These are phyloP conservation scores for Mus spicilegus DNA, from an alignment of 2,113 vertebrate species.

Conservation along the genomic window DNA sequence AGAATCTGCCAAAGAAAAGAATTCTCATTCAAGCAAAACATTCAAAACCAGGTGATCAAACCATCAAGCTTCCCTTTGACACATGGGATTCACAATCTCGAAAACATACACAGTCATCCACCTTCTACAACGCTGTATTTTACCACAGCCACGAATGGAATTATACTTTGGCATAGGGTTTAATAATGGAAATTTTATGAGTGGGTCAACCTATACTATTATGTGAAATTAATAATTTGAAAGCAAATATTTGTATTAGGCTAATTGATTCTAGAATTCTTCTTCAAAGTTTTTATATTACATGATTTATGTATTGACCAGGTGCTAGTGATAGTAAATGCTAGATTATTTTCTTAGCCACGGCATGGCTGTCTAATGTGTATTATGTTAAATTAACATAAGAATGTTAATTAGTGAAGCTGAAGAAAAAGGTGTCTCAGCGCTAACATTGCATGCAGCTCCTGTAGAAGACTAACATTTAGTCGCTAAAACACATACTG, in stretches of 20 bases:
- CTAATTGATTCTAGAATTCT: not conserved
- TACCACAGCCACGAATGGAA: not conserved
- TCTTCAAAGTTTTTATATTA: not conserved
- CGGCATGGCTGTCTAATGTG: not conserved
- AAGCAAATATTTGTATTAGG: constrained; percentile 9
- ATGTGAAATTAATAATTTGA: constrained; percentile 48
- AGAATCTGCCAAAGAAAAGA: constrained; percentile 48
- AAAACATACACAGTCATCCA: not conserved
- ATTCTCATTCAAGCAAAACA: constrained; percentile 46
- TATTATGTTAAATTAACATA: not conserved
- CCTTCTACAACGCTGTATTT: constrained; percentile 36
- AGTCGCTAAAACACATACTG: not conserved
- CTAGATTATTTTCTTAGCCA: constrained; percentile 15
- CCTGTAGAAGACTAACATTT: not conserved
- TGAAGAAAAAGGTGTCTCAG: not conserved
- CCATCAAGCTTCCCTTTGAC: not conserved
- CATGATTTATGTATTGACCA: not conserved
- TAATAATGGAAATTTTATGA: constrained; percentile 48
- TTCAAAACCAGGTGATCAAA: constrained; percentile 2
- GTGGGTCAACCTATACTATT: not conserved
- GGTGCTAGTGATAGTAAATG: not conserved
- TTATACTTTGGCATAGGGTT: not conserved
- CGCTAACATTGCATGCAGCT: not conserved
- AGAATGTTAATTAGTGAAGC: not conserved
- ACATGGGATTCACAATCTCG: not conserved